These are phyloP conservation scores for Hylaea fasciaria DNA, from an alignment of 2,888 invertebrate genomes.

Conservation along the genomic window DNA sequence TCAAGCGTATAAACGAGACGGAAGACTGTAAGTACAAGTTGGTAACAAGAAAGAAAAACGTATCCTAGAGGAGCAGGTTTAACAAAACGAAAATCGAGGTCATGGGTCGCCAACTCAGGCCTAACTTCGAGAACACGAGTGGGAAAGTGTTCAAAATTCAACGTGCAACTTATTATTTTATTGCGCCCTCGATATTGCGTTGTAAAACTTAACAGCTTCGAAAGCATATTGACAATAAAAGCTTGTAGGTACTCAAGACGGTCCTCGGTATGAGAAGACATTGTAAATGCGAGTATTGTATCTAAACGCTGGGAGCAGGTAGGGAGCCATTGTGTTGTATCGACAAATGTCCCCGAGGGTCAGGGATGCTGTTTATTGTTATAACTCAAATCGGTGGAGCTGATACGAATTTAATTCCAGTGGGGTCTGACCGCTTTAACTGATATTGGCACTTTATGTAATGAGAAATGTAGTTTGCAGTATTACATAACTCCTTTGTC, in stretches of 20 bases:
- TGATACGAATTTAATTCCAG: slow-evolving; percentile 53
- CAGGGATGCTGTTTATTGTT: slow-evolving; percentile 48
- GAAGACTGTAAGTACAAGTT: slow-evolving; percentile 38
- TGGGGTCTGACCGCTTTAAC: slow-evolving; percentile 47
- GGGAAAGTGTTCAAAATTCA: slow-evolving; percentile 24
- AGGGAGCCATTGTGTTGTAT: slow-evolving; percentile 59
- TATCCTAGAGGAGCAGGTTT: slow-evolving; percentile 63
- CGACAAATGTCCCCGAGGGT: slow-evolving; percentile 46
- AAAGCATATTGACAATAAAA: slow-evolving; percentile 40
- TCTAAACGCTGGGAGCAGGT: slow-evolving; percentile 61
- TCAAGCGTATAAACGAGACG: slow-evolving; percentile 39
- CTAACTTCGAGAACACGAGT: slow-evolving; percentile 33
- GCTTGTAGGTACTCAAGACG: slow-evolving; percentile 28
- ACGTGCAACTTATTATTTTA: slow-evolving; percentile 32
- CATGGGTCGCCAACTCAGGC: slow-evolving; percentile 48
- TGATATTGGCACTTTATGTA: slow-evolving; percentile 51
- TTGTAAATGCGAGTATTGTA: slow-evolving; percentile 53
- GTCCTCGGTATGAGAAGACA: slow-evolving; percentile 44
- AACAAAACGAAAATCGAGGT: slow-evolving; percentile 55
- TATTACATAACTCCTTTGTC: slow-evolving; percentile 6
- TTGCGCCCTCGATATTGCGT: slow-evolving; percentile 36
- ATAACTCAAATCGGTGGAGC: slow-evolving; percentile 56
- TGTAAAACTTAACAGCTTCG: slow-evolving; percentile 37
- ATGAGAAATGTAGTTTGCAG: slow-evolving; percentile 24
- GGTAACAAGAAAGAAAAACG: slow-evolving; percentile 57